These are phyloP conservation scores for Kryptolebias ocellatus DNA, from an alignment of 2,797 vertebrate genomes.

Conservation along the genomic window DNA sequence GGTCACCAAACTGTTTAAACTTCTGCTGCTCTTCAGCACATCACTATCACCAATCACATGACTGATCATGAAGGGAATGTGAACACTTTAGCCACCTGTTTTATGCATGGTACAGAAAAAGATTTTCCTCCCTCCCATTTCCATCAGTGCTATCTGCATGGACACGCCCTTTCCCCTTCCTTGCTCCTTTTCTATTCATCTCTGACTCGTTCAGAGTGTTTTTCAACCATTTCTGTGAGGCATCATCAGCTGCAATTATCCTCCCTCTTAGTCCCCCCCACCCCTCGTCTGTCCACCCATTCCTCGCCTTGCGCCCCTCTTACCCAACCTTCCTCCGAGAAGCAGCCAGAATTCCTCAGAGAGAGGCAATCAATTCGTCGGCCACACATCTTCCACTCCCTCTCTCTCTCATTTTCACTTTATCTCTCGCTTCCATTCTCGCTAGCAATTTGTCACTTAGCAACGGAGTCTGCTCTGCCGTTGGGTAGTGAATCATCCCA, in stretches of 20 bases:
- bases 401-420: slow-evolving; percentile 41
- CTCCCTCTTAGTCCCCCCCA: background rate
- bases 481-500: slow-evolving; percentile 35
- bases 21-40: background rate
- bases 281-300: slow-evolving; percentile 18
- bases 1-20: slow-evolving; percentile 3
- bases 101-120: slow-evolving; percentile 10
- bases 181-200: slow-evolving; percentile 3
- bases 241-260: slow-evolving; percentile 50
- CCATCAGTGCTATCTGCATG: slow-evolving; percentile 26
- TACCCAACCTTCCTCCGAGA: slow-evolving; percentile 25
- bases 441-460: slow-evolving; percentile 74
- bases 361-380: slow-evolving; percentile 52
- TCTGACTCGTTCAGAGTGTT: slow-evolving; percentile 15
- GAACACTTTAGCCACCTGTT: slow-evolving; percentile 17
- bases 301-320: slow-evolving; percentile 11
- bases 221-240: slow-evolving; percentile 37
- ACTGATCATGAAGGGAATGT: background rate
- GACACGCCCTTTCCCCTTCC: slow-evolving; percentile 6
- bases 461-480: slow-evolving; percentile 61
- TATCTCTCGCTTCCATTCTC: slow-evolving; percentile 39
- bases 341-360: slow-evolving; percentile 42
- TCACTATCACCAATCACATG: background rate
- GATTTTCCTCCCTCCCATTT: slow-evolving; percentile 8
- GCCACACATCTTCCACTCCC: slow-evolving; percentile 20